Evolutionary conservation across 2,888 invertebrate genomes (phyloP), one percentile per base, ranked within the genome.

Genomic region (Caenorhabditis uteleia): DNA sequence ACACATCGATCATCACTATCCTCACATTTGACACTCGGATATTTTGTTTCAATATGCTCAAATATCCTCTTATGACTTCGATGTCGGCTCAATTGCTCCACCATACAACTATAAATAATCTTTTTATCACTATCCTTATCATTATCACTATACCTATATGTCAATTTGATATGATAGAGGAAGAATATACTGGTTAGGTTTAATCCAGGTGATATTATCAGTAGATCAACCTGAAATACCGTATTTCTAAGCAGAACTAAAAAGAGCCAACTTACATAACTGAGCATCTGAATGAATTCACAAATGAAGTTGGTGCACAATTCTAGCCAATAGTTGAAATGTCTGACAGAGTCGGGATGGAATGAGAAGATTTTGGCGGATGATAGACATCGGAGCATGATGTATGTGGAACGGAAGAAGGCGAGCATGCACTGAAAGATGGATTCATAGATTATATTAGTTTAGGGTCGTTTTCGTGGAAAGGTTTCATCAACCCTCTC

Each of bases 141-240:
- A 10, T 7, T 8, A 44, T 21, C 16, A 21, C 8, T 27, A 26
- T 18, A 47, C 47, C 48, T 57, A 29, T 59, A 67, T 26, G 74
- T 67, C 21, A 64, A 58, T 31, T 65, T 66, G 47, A 71, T 61
- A 53, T 74, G 71, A 43, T 74, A 74, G 38, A 74, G 51, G 59
- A 74, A 74, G 62, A 72, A 74, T n/a, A 74, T 54, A 53, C 71
- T 68, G 3, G 74, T 74, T 7, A 74, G 57, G 33, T 74, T 74
- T 43, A 74, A 57, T 8, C 74, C 74, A 18, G 74, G 74, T 0
- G 74, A 57, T 38, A 65, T 55, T 33, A 69, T 38, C 54, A 69
- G 65, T 18, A 74, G 45, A 26, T 74, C 69, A 3, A 44, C 36
- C 61, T 61, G 26, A 55, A 59, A 58, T 16, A 36, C 4, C n/a